These are phyloP conservation scores for Parnassius orleans DNA, from an alignment of 2,888 invertebrate species.

Conservation along the genomic window DNA sequence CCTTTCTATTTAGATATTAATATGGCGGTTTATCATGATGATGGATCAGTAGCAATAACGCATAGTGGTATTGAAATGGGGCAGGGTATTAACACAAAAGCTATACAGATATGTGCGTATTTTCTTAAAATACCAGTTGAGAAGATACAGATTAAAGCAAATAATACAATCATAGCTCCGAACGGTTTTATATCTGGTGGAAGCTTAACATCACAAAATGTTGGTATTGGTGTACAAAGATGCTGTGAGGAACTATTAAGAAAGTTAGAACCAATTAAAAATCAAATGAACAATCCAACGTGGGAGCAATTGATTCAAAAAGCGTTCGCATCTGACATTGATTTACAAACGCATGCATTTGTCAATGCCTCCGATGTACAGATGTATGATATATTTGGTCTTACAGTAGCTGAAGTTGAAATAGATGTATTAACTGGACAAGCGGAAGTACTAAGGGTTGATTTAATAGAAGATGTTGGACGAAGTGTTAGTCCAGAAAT, in stretches of 20 bases:
- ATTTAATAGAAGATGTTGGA: slow-evolving; percentile 84
- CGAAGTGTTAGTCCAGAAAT: slow-evolving; percentile 82
- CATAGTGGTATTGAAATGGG: slow-evolving; percentile 86
- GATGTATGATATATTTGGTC: slow-evolving; percentile 69
- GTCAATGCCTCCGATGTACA: slow-evolving; percentile 34
- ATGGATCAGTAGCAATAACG: slow-evolving; percentile 83
- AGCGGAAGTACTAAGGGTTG: slow-evolving; percentile 78
- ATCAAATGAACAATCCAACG: slow-evolving; percentile 54
- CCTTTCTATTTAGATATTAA: slow-evolving; percentile 57
- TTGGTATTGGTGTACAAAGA: slow-evolving; percentile 73
- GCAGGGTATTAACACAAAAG: slow-evolving; percentile 87
- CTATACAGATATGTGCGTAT: slow-evolving; percentile 84
- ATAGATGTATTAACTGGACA: slow-evolving; percentile 87
- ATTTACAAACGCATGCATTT: slow-evolving; percentile 47
- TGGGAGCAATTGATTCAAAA: slow-evolving; percentile 72
- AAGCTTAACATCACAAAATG: slow-evolving; percentile 84
- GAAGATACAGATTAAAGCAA: slow-evolving; percentile 83
- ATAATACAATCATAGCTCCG: slow-evolving; percentile 80
- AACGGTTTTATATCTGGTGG: slow-evolving; percentile 85
- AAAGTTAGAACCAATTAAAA: slow-evolving; percentile 62
- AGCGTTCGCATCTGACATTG: slow-evolving; percentile 48
- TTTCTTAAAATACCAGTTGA: slow-evolving; percentile 83
- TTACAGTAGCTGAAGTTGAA: slow-evolving; percentile 83
- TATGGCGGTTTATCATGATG: slow-evolving; percentile 82
- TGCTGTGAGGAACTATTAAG: slow-evolving; percentile 68